Conservation (phyloP, 2,113 vertebrate species). For the Pterocles orientalis region DNA sequence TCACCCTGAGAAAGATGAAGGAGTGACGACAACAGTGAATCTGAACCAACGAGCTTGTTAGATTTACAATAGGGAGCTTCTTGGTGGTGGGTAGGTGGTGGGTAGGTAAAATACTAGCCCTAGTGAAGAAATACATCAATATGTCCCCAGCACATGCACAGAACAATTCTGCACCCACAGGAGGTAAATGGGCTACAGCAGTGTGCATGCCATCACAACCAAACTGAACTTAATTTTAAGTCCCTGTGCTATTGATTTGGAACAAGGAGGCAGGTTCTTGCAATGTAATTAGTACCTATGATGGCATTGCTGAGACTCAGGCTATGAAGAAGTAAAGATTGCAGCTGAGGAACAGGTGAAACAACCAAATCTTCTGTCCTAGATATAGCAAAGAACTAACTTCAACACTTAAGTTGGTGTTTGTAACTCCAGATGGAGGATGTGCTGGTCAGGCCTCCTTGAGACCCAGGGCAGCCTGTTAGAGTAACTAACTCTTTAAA, state of each 20-base stretch:
- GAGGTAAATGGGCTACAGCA: neutral
- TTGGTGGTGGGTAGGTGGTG: neutral
- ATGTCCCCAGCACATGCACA: neutral
- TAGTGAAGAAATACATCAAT: neutral
- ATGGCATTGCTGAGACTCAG: neutral
- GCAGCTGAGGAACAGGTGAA: neutral
- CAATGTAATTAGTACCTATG: neutral
- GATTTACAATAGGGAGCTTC: neutral
- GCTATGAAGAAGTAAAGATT: neutral
- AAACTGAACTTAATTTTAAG: neutral
- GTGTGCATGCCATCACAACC: neutral
- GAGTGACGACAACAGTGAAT: neutral
- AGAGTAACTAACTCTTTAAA: neutral
- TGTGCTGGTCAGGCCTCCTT: neutral
- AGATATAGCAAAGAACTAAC: neutral
- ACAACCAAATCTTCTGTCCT: neutral
- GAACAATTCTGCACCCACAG: neutral
- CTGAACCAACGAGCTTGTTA: neutral
- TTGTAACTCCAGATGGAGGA: neutral
- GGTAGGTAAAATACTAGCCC: neutral
- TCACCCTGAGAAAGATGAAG: neutral
- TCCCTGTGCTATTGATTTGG: neutral
- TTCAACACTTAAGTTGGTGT: neutral
- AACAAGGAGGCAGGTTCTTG: neutral
- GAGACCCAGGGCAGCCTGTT: neutral